These are phyloP conservation scores for Pentalonia nigronervosa DNA, from an alignment of 1,140 invertebrate species.

Conservation along the genomic window DNA sequence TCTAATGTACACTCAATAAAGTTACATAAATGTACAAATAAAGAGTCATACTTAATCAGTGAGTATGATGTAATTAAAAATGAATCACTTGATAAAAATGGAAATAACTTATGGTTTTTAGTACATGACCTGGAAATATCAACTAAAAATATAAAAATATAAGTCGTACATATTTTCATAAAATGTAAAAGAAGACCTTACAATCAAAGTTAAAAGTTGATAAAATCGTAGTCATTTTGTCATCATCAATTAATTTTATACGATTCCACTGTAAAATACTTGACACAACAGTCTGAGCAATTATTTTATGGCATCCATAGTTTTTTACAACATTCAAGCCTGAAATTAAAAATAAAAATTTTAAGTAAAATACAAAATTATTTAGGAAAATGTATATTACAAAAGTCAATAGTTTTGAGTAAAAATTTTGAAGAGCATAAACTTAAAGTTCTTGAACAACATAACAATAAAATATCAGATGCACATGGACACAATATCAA, in stretches of 20 bases:
- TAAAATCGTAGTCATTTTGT: neutral
- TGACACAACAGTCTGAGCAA: conserved; percentile 28
- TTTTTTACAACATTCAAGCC: conserved; percentile 29
- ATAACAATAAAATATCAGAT: conserved; percentile 23
- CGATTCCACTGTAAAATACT: conserved; percentile 48
- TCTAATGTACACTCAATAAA: neutral
- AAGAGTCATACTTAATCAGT: neutral
- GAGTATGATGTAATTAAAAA: conserved; percentile 1
- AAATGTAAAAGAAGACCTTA: neutral
- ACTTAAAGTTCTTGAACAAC: neutral
- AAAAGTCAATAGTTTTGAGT: neutral
- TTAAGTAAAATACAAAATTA: neutral
- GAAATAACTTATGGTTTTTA: neutral
- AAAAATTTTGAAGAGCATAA: conserved; percentile 39
- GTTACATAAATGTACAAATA: neutral
- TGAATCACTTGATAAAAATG: conserved; percentile 18
- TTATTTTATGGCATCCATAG: conserved; percentile 53
- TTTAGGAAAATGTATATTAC: neutral
- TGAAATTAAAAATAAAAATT: neutral
- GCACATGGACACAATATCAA: conserved; percentile 28
- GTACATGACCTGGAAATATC: neutral
- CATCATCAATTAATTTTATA: neutral
- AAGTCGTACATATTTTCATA: neutral
- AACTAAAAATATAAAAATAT: neutral
- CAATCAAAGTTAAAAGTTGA: conserved; percentile 10